These are phyloP conservation scores for Euura lappo DNA, from an alignment of 1,140 invertebrate genomes.

Conservation along the genomic window DNA sequence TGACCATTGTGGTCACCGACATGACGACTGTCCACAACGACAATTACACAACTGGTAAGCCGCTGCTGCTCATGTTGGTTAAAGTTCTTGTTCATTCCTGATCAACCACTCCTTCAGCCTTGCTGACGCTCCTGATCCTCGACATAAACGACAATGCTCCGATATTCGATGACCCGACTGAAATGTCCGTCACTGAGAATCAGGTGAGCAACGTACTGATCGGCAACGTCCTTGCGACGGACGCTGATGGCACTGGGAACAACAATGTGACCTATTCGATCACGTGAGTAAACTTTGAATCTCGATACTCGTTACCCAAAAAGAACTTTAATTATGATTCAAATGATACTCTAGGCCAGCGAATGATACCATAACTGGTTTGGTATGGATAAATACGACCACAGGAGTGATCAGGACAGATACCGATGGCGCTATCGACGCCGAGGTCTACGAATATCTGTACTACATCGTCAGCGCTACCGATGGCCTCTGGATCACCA, in stretches of 20 bases:
- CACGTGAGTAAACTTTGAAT: slow-evolving; percentile 20
- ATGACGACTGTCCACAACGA: slow-evolving; percentile 29
- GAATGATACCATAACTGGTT: slow-evolving; percentile 46
- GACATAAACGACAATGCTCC: slow-evolving; percentile 35
- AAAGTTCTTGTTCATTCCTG: not conserved
- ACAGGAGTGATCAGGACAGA: slow-evolving; percentile 56
- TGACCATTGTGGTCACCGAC: slow-evolving; percentile 31
- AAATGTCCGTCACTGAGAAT: slow-evolving; percentile 31
- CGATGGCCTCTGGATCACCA: slow-evolving; percentile 48
- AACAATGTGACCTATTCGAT: slow-evolving; percentile 31
- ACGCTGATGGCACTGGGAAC: slow-evolving; percentile 32
- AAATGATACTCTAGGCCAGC: slow-evolving; percentile 39
- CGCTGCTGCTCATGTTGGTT: not conserved
- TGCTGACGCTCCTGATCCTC: slow-evolving; percentile 27
- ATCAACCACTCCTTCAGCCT: slow-evolving; percentile 15
- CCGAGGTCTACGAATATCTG: slow-evolving; percentile 51
- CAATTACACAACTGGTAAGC: slow-evolving; percentile 27
- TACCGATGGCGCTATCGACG: slow-evolving; percentile 54
- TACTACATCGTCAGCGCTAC: slow-evolving; percentile 58
- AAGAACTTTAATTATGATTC: not conserved
- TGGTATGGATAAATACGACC: slow-evolving; percentile 53
- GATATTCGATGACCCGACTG: slow-evolving; percentile 22
- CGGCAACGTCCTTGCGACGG: slow-evolving; percentile 29
- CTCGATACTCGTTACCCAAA: not conserved
- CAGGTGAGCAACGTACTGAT: slow-evolving; percentile 24